Percentiles rank a stretch among this genome's conserved stretches.
Conservation (phyloP, 2,113 vertebrate species). For the Melanerpes aurifrons region DNA sequence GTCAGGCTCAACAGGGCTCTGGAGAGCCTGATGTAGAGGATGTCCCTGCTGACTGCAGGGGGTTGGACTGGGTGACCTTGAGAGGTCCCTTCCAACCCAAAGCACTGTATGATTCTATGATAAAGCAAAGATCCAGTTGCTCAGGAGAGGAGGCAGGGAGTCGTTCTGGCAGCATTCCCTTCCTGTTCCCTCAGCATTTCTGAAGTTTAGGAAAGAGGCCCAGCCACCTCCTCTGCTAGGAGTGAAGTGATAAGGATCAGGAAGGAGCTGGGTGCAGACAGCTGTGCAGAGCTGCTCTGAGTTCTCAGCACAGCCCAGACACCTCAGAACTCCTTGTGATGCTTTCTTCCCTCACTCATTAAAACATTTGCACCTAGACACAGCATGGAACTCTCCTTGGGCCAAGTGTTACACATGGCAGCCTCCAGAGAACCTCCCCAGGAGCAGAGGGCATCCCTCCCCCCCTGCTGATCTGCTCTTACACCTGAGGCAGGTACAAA, state of each 20-base stretch:
- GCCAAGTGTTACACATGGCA: not conserved
- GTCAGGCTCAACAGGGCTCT: no score
- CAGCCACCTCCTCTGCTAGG: not conserved
- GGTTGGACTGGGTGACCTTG: no score
- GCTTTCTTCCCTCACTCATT: slow-evolving; percentile 10
- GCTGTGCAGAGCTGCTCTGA: not conserved
- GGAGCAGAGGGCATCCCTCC: not conserved
- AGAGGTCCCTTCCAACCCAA: no score
- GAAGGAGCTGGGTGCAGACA: not conserved
- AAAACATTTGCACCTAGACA: not conserved
- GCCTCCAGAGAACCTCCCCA: not conserved
- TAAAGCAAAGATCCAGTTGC: not conserved
- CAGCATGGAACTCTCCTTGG: not conserved
- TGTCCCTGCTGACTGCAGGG: no score
- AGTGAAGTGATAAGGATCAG: not conserved
- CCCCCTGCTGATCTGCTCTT: not conserved
- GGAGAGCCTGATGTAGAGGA: no score
- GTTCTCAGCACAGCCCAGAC: not conserved
- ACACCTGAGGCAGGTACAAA: not conserved
- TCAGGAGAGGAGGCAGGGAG: not conserved
- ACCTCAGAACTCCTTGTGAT: not conserved
- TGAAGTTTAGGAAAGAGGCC: not conserved
- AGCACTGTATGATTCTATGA: not conserved
- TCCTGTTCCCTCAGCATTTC: not conserved
- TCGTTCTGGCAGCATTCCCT: not conserved